phyloP scores from a whole-genome alignment of 2,113 vertebrate genomes.

The Eulemur macaco region DNA sequence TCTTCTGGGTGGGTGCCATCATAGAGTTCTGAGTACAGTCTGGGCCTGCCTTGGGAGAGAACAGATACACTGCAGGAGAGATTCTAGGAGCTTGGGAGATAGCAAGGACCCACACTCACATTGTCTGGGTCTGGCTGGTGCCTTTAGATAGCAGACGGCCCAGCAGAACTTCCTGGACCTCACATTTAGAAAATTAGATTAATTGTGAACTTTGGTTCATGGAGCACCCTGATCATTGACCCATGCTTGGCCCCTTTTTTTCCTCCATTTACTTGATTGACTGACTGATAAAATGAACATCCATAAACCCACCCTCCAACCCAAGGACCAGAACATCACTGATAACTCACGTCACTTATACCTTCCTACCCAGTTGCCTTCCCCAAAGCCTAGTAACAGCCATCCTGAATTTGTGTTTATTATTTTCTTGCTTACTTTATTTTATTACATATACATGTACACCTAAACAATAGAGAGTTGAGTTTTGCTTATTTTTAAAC shows the following conservation, averaged over 20 bases:
- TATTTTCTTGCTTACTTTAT: not conserved
- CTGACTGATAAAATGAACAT: not conserved
- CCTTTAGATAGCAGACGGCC: not conserved
- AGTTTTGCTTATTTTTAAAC: not conserved
- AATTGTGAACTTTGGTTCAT: not conserved
- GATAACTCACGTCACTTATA: not conserved
- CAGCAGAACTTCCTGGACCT: not conserved
- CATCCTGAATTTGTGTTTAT: not conserved
- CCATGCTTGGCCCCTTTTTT: not conserved
- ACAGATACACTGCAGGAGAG: not conserved
- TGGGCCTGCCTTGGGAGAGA: not conserved
- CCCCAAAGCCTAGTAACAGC: not conserved
- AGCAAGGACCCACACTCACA: not conserved
- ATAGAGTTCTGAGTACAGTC: not conserved
- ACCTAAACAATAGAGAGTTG: not conserved
- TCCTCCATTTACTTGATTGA: not conserved
- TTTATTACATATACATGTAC: not conserved
- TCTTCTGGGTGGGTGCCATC: not conserved
- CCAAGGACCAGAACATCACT: not conserved
- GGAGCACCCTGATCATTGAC: not conserved
- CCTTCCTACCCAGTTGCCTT: not conserved
- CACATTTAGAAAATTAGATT: not conserved
- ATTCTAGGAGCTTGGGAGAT: not conserved
- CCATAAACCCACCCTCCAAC: not conserved
- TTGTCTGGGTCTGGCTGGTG: not conserved